Base-by-base conservation (phyloP, 2,888 invertebrate genomes). In the Caenorhabditis plicata region DNA sequence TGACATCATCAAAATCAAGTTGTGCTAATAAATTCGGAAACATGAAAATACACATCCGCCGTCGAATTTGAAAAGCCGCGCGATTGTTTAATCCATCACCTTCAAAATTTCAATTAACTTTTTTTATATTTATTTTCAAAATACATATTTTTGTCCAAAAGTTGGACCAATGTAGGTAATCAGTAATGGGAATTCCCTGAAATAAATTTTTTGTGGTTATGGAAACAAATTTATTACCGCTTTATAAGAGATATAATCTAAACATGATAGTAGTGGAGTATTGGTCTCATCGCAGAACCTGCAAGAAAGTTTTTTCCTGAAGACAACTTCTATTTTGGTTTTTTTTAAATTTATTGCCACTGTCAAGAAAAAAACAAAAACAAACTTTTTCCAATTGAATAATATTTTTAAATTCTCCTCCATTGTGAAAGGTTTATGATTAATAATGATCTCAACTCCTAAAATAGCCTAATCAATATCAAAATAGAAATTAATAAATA, bases 361-460 rank as follows among this genome's bases (percentile, higher is more conserved):
- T 29, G 7, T n/a, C n/a, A 13, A 5, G 5, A 33, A 33, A 9
- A 5, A 7, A 36, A 22, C 5, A 36, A 36, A 36, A 36, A 19
- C 29, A n/a, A 35, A 57, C n/a, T 40, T 15, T n/a, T 42, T 40
- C 58, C 58, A 60, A 19, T 60, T 60, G 4, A 39, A 26, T 35
- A 53, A 39, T 8, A 60, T 42, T 26, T 22, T 35, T 2, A 53
- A 20, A 4, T 26, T 13, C 26, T 60, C 58, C 19, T 60, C 53
- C 13, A 53, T 9, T n/a, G 49, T 41, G 32, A 44, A 52, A 0
- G 7, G 17, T 4, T 11, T 29, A 9, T 3, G n/a, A n/a, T 27
- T 15, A 7, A 19, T n/a, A 0, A 44, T 22, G 36, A 52, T 45
- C 19, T 52, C 41, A 1, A 45, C 55, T 55, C 44, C 19, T 43